A percentile compares a stretch with the other conserved stretches of the same genome.
phyloP scores from a whole-genome alignment of 1,140 invertebrate genomes.

The Drosophila ercepeae region DNA sequence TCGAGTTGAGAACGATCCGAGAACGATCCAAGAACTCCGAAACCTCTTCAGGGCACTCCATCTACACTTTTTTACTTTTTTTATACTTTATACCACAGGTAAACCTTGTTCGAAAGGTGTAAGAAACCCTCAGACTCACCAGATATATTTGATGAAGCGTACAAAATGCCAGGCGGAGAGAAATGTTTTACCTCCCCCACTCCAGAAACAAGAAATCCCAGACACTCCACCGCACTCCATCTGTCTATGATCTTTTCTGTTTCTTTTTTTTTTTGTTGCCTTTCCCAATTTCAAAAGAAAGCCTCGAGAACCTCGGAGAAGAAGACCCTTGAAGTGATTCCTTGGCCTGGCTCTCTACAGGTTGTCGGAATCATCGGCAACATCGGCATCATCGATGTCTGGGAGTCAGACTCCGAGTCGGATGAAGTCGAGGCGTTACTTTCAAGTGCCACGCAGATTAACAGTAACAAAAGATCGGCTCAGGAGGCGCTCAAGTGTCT shows the following conservation, averaged over 20 bases:
- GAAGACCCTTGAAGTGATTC: constrained; percentile 45
- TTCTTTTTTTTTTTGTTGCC: constrained; percentile 10
- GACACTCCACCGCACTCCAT: constrained; percentile 33
- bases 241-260: constrained; percentile 42
- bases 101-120: constrained; percentile 69
- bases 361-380: constrained; percentile 50
- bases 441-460: constrained; percentile 62
- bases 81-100: constrained; percentile 43
- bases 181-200: constrained; percentile 50
- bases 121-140: constrained; percentile 56
- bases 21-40: constrained; percentile 38
- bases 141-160: constrained; percentile 75
- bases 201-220: constrained; percentile 6
- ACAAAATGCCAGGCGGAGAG: constrained; percentile 65
- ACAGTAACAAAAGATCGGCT: constrained; percentile 60
- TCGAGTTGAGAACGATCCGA: constrained; percentile 42
- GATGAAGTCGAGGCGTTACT: constrained; percentile 40
- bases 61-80: constrained; percentile 5
- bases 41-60: constrained; percentile 63
- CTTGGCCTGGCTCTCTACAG: constrained; percentile 46
- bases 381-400: constrained; percentile 63
- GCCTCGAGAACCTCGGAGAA: constrained; percentile 27
- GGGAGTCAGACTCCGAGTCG: constrained; percentile 48
- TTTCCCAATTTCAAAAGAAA: constrained; percentile 63
- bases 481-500: constrained; percentile 61